Percentiles rank a stretch among this genome's conserved stretches.
These are phyloP conservation scores for Elysia chlorotica DNA, from an alignment of 1,140 invertebrate genomes.

Conservation along the genomic window DNA sequence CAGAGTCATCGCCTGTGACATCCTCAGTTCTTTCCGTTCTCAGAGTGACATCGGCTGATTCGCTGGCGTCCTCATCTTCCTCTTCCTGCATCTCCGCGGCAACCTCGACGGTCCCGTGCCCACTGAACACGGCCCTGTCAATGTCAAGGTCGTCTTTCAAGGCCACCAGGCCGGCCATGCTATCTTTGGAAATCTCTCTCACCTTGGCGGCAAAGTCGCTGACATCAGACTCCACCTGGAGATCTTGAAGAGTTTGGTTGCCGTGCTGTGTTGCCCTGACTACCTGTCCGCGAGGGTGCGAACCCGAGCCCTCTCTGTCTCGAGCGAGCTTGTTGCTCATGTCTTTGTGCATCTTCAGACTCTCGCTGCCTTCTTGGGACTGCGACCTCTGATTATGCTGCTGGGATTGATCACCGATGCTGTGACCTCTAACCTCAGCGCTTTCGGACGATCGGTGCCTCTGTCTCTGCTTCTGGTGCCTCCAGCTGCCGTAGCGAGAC, in stretches of 20 bases:
- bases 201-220: conserved; percentile 15
- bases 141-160: neutral
- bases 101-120: neutral
- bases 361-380: conserved; percentile 51
- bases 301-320: conserved; percentile 11
- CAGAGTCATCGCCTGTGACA: neutral
- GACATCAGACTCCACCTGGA: neutral
- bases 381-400: conserved; percentile 39
- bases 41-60: neutral
- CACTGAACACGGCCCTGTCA: neutral
- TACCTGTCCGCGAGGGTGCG: too few species aligned
- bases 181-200: conserved; percentile 4
- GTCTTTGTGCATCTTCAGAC: conserved; percentile 45
- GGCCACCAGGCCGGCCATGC: conserved; percentile 6
- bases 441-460: conserved; percentile 31
- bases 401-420: too few species aligned
- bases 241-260: too few species aligned
- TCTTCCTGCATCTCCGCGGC: neutral
- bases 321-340: conserved; percentile 57
- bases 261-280: too few species aligned
- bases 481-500: conserved; percentile 35
- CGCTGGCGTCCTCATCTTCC: neutral
- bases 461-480: conserved; percentile 31
- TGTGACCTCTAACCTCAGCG: too few species aligned
- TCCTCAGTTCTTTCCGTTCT: neutral